Evolutionary conservation across 2,797 vertebrate genomes (phyloP), one percentile per base, ranked within the genome.

Genomic region (Sparus aurata): DNA sequence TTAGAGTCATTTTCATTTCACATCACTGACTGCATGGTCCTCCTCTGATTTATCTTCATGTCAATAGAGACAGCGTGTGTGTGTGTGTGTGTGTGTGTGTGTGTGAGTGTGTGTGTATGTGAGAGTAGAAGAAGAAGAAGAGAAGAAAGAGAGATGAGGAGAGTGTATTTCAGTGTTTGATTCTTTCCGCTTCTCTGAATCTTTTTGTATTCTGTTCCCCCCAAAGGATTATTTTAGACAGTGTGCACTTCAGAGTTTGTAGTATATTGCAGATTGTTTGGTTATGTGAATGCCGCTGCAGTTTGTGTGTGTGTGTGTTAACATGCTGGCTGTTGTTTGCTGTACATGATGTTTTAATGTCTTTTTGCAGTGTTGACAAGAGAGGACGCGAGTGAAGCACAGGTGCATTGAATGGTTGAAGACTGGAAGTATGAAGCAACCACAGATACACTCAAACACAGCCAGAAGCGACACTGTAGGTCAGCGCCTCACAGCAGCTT

Each of bases 1-100:
- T 93, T 91, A 93, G 89, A 75, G 86, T 94, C 89, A 93, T 89
- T 90, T 90, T 93, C 83, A 86, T 89, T 91, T 92, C 79, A 89
- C 84, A 83, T 93, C 87, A 90, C 66, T 91, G 83, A 85, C 74
- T 86, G 68, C 87, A 92, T 86, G 80, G 86, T 79, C 74, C 86
- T 64, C 72, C 81, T 82, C 84, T 84, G 91, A 93, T 94, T 92
- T 91, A 89, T 92, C 83, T 77, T 57, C 77, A 85, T 84, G 89
- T 89, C 87, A 84, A 84, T 87, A 84, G 76, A 82, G 49, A 71
- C 60, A 34, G 80, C 41, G 59, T 75, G 64, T 79, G 57, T 18
- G 63, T 55, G 41, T 64, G 66, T 81, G 83, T 74, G 72, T 61
- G 12, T 50, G 58, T 54, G 58, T 50, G 69, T 34, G 30, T 34